Conservation (phyloP, 2,888 invertebrate genomes). For the Drosophila mimica region DNA sequence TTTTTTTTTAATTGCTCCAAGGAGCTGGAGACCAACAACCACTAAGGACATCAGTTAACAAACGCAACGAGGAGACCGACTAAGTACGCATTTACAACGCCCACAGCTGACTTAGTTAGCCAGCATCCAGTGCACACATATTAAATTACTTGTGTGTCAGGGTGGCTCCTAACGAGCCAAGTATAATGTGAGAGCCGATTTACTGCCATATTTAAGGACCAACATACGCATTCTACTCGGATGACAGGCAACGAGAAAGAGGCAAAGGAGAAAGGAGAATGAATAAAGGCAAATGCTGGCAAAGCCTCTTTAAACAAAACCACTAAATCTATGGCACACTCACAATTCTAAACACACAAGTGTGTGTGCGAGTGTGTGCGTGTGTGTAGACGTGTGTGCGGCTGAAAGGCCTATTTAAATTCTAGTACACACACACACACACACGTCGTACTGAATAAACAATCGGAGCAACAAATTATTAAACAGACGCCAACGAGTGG, state of each 20-base stretch:
- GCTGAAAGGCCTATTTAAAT: constrained; percentile 57
- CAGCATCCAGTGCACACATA: constrained; percentile 46
- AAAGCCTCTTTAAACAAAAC: constrained; percentile 57
- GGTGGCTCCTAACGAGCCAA: constrained; percentile 54
- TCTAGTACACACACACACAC: constrained; percentile 20
- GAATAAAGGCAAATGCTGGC: constrained; percentile 24
- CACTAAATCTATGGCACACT: constrained; percentile 47
- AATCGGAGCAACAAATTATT: constrained; percentile 66
- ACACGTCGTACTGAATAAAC: constrained; percentile 62
- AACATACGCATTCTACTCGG: constrained; percentile 10
- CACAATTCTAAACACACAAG: background rate
- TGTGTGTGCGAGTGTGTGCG: background rate
- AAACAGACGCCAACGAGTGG: constrained; percentile 62
- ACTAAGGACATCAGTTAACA: constrained; percentile 46
- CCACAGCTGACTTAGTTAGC: constrained; percentile 30
- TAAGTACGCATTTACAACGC: background rate
- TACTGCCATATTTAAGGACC: constrained; percentile 24
- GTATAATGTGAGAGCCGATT: constrained; percentile 58
- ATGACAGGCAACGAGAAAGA: constrained; percentile 21
- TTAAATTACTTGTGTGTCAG: constrained; percentile 67
- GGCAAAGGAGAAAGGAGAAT: background rate
- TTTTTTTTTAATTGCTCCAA: constrained; percentile 68
- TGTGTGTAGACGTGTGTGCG: constrained; percentile 18
- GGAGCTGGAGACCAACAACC: constrained; percentile 28
- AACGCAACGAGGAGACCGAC: constrained; percentile 4